Conservation (phyloP, 2,888 invertebrate species). For the Timema podura region DNA sequence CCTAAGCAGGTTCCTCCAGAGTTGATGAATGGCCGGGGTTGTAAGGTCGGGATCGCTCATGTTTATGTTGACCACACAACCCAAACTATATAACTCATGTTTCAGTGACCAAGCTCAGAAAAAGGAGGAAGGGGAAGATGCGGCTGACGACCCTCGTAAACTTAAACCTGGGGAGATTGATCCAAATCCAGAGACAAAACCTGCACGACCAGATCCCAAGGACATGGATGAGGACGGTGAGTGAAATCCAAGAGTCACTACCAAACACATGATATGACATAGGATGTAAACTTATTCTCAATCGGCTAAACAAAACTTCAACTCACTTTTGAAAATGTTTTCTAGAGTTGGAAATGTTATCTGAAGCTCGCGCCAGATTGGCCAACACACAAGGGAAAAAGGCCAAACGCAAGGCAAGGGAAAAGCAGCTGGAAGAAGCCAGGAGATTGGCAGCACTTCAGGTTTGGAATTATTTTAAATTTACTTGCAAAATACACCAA, state of each 20-base stretch:
- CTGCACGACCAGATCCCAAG: constrained; percentile 97
- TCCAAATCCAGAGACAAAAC: constrained; percentile 99
- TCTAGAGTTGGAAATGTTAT: constrained; percentile 95
- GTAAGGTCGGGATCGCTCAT: no score
- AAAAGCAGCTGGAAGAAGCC: constrained; percentile 98
- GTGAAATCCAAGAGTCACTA: no score
- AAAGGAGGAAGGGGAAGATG: constrained; percentile 91
- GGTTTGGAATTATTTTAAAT: constrained; percentile 37
- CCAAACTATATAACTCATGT: constrained; percentile 25
- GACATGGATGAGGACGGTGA: constrained; percentile 99
- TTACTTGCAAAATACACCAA: no score
- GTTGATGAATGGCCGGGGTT: no score
- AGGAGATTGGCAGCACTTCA: constrained; percentile 92
- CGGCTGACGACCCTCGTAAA: constrained; percentile 91
- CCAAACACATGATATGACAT: no score
- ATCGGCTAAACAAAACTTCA: not conserved
- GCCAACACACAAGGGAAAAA: constrained; percentile 98
- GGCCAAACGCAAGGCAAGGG: constrained; percentile 90
- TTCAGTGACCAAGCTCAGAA: constrained; percentile 93
- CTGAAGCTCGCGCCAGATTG: constrained; percentile 95
- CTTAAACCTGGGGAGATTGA: constrained; percentile 99
- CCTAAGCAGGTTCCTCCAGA: no score
- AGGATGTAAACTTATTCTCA: not conserved
- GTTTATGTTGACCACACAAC: no score
- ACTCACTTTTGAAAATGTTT: constrained; percentile 27